Conservation (phyloP, 1,140 invertebrate species). For the Bombus sibiricus region DNA sequence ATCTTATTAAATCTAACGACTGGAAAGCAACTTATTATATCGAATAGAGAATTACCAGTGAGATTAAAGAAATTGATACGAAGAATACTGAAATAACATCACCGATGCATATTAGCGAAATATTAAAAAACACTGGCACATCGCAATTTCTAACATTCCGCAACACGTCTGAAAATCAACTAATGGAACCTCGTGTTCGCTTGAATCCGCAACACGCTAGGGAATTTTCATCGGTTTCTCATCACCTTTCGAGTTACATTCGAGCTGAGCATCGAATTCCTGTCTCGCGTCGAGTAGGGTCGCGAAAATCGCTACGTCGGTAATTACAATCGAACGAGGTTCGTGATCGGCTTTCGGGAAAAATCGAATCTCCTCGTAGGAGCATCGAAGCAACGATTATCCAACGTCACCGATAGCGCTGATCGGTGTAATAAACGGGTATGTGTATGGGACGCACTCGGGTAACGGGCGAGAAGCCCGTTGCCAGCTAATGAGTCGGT, state of each 20-base stretch:
- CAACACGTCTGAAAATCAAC: background rate
- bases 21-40: too few relatives aligned
- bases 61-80: background rate
- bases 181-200: too few relatives aligned
- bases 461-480: conserved; percentile 46
- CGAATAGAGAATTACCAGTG: too few relatives aligned
- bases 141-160: background rate
- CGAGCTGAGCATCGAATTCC: background rate
- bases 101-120: background rate
- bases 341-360: conserved; percentile 30
- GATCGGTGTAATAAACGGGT: conserved; percentile 44
- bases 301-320: background rate
- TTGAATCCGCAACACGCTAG: background rate
- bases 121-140: background rate
- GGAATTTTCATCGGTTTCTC: background rate
- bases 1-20: too few relatives aligned
- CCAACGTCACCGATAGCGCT: background rate
- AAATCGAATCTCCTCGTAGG: conserved; percentile 27
- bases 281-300: background rate
- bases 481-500: conserved; percentile 69
- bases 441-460: background rate
- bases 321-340: background rate
- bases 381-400: background rate
- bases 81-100: background rate
- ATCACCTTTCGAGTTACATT: background rate